Conservation (phyloP, 1,140 invertebrate species). For the Phortica variegata region DNA sequence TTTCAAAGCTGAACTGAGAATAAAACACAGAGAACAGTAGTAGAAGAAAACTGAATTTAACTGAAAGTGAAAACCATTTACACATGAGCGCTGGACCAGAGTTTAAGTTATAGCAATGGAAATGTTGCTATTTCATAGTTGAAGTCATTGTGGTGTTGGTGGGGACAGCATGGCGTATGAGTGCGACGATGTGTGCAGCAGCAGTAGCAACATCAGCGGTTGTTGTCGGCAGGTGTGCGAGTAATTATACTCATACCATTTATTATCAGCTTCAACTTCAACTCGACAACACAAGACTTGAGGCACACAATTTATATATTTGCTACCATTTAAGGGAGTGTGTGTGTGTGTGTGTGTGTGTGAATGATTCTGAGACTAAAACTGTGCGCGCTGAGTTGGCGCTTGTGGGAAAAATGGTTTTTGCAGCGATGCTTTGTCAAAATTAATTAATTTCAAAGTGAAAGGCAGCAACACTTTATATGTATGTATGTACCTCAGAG, state of each 20-base stretch:
- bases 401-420: conserved; percentile 41
- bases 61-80: conserved; percentile 54
- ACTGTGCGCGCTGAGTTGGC: conserved; percentile 4
- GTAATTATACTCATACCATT: conserved; percentile 50
- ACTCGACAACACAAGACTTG: conserved; percentile 6
- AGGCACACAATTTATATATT: conserved; percentile 48
- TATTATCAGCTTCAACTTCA: conserved; percentile 18
- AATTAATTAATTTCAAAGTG: conserved; percentile 46
- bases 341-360: conserved; percentile 15
- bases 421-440: conserved; percentile 44
- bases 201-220: conserved; percentile 19
- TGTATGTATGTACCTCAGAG: no score
- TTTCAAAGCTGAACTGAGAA: no score
- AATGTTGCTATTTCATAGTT: no score
- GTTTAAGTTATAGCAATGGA: no score
- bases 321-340: conserved; percentile 41
- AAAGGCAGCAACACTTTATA: not conserved
- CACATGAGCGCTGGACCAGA: no score
- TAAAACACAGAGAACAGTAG: no score
- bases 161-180: no score
- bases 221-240: conserved; percentile 53
- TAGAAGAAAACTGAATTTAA: no score
- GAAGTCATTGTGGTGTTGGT: no score
- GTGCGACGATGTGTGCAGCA: conserved; percentile 11
- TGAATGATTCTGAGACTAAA: conserved; percentile 1